phyloP scores from a whole-genome alignment of 2,888 invertebrate genomes.

The Encarsia formosa region DNA sequence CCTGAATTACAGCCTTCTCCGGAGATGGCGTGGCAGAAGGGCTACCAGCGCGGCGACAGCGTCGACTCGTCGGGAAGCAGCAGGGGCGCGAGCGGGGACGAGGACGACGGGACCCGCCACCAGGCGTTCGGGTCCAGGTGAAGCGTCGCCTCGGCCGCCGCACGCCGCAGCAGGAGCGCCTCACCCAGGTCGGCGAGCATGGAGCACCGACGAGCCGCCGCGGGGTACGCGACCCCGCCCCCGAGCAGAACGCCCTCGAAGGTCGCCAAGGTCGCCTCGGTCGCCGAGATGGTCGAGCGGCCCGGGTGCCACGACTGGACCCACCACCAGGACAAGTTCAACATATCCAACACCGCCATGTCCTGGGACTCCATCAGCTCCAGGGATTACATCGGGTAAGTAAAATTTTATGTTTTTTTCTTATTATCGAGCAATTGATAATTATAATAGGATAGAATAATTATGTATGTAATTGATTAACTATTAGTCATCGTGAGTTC shows the following conservation, averaged over 20 bases:
- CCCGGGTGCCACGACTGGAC: conserved; percentile 25
- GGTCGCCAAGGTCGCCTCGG: conserved; percentile 17
- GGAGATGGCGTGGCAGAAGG: too few relatives aligned
- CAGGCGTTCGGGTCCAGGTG: conserved; percentile 4
- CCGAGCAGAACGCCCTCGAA: conserved; percentile 8
- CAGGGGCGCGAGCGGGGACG: conserved; percentile 11
- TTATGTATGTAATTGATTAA: too few relatives aligned
- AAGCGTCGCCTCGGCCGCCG: conserved; percentile 2
- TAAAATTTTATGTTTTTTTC: background rate
- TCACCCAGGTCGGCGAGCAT: conserved; percentile 1
- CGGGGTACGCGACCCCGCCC: background rate
- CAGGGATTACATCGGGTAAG: conserved; percentile 74
- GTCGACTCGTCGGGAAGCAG: background rate
- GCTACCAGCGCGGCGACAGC: conserved; percentile 2
- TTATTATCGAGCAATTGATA: too few relatives aligned
- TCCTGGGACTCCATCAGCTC: conserved; percentile 84
- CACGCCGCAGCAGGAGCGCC: conserved; percentile 1
- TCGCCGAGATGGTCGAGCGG: conserved; percentile 20
- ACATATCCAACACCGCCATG: conserved; percentile 56
- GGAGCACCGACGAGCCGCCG: conserved; percentile 14
- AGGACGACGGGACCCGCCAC: background rate
- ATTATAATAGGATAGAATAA: too few relatives aligned
- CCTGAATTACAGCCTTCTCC: too few relatives aligned
- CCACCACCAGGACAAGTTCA: conserved; percentile 26
- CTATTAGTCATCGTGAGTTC: too few relatives aligned